Evolutionary conservation across 2,113 vertebrate genomes (phyloP).

Genomic region (Xiphias gladius): DNA sequence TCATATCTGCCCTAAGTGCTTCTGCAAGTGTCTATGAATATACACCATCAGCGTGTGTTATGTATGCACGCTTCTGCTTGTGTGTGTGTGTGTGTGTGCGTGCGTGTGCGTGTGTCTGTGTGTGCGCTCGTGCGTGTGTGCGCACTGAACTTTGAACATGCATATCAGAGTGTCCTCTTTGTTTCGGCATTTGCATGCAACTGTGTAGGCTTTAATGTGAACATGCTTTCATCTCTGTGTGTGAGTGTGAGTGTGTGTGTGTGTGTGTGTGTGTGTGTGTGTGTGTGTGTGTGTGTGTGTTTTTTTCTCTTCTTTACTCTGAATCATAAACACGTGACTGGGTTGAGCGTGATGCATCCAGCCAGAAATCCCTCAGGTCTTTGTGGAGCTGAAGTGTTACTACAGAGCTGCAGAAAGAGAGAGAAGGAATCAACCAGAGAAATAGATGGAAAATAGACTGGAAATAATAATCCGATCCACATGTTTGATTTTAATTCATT

Average conservation of each 20-base stretch:
- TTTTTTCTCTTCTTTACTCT: constrained; percentile 53
- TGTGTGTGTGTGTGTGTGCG: constrained; percentile 10
- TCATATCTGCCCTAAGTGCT: constrained; percentile 44
- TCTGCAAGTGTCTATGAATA: constrained; percentile 30
- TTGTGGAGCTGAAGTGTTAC: constrained; percentile 74
- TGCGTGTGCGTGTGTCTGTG: background rate
- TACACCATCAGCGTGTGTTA: constrained; percentile 15
- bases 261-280: constrained; percentile 27
- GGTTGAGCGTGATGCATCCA: constrained; percentile 72
- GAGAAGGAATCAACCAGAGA: constrained; percentile 34
- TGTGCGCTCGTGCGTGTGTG: constrained; percentile 2
- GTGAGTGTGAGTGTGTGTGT: constrained; percentile 24
- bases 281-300: constrained; percentile 18
- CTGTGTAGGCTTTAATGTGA: constrained; percentile 60
- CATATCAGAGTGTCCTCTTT: constrained; percentile 61
- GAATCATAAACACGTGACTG: constrained; percentile 77
- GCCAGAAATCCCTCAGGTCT: constrained; percentile 77
- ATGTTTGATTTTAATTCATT: constrained; percentile 61
- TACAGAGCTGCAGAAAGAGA: constrained; percentile 58
- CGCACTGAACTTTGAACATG: constrained; percentile 37
- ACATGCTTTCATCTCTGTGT: constrained; percentile 31
- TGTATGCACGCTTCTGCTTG: constrained; percentile 6
- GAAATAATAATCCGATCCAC: constrained; percentile 66
- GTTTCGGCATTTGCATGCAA: constrained; percentile 66
- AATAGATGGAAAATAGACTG: constrained; percentile 60